phyloP scores from a whole-genome alignment of 2,113 vertebrate species.

The Bubo blakistoni region DNA sequence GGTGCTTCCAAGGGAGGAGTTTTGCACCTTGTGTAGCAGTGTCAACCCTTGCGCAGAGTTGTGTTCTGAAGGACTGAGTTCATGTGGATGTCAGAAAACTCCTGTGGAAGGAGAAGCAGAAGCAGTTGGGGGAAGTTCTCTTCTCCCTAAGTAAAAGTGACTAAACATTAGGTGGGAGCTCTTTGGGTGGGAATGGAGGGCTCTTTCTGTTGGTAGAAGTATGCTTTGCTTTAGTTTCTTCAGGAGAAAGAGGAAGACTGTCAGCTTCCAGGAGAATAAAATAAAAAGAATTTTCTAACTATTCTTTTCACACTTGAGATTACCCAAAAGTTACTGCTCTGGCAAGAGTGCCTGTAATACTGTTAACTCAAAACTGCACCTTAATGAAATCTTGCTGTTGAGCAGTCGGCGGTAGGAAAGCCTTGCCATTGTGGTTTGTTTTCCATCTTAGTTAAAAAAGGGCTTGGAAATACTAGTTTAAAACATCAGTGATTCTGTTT shows the following conservation, averaged over 20 bases:
- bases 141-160: neutral
- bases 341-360: neutral
- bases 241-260: neutral
- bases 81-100: neutral
- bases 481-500: neutral
- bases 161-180: neutral
- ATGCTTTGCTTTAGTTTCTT: neutral
- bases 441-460: neutral
- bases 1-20: neutral
- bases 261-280: neutral
- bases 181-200: neutral
- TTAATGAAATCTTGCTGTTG: neutral
- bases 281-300: neutral
- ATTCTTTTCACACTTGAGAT: neutral
- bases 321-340: neutral
- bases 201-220: neutral
- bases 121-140: neutral
- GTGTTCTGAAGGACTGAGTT: neutral
- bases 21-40: neutral
- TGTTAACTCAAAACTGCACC: neutral
- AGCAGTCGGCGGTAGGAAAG: neutral
- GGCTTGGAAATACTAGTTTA: neutral
- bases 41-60: rapidly evolving
- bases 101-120: neutral
- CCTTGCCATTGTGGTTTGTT: neutral